Evolutionary conservation across 2,888 invertebrate genomes (phyloP), one percentile per base, ranked within the genome.

Genomic region (Tuberolachnus salignus): DNA sequence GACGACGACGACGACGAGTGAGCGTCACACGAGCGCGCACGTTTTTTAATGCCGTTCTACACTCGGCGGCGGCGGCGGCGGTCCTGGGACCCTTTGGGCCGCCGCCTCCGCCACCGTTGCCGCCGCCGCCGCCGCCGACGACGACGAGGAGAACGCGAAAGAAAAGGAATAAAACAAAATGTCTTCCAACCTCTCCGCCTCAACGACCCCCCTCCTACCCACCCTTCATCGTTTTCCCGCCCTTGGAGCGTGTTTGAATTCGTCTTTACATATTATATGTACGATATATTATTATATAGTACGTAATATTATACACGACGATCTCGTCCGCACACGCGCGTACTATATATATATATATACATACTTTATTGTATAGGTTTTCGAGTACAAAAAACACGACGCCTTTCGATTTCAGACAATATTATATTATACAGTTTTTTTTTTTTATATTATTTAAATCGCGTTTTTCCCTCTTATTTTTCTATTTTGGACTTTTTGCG

Each of bases 11-110:
- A 66, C 75, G 75, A 75, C 66, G 78, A 61, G 61, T 69, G 67
- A 78, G 44, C 78, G 69, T 78, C 78, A 78, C 78, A 78, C 61
- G 78, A 78, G 69, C 67, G 78, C 34, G 69, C 67, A 59, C 67
- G 78, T 78, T 78, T 78, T 34, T 78, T 78, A 78, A 78, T 78
- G 78, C 78, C 72, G 73, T 73, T 46, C 75, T 66, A 55, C 66
- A 55, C 67, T 67, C 66, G n/a, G 21, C 42, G 46, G 57, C 51
- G 44, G 44, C 19, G 74, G 66, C 55, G 66, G 34, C 53, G 64
- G 67, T 57, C 59, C 67, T 23, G 69, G 34, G 72, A 66, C 66
- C 75, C 75, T 66, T 64, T 44, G 64, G 64, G 75, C 53, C 16
- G 3, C 34, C 34, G 34, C 34, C 34, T 3, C 34, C 34, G 34